These are phyloP conservation scores for Daktulosphaira vitifoliae DNA, from an alignment of 1,140 invertebrate species.

Conservation along the genomic window DNA sequence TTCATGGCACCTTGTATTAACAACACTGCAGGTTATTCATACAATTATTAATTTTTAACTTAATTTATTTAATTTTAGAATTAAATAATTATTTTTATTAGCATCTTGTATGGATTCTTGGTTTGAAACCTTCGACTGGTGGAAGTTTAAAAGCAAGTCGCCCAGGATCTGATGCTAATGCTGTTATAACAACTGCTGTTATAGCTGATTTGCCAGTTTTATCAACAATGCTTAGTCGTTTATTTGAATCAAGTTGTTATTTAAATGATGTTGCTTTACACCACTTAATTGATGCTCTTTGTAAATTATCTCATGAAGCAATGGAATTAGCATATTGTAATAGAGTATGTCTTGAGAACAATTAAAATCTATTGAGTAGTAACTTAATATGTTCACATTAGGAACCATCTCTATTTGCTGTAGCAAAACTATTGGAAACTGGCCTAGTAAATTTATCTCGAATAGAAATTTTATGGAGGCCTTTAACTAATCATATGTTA, in stretches of 20 bases:
- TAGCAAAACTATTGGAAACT: constrained; percentile 93
- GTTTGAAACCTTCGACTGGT: constrained; percentile 84
- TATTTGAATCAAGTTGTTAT: constrained; percentile 91
- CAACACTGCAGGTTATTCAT: constrained; percentile 62
- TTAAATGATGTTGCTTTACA: constrained; percentile 90
- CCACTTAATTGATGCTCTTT: constrained; percentile 92
- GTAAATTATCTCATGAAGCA: constrained; percentile 90
- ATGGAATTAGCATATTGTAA: constrained; percentile 96
- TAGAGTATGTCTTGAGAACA: constrained; percentile 50
- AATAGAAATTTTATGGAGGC: constrained; percentile 91
- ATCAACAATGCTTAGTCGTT: constrained; percentile 81
- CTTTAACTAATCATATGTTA: constrained; percentile 89
- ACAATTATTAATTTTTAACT: too few species aligned
- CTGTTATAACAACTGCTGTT: constrained; percentile 89
- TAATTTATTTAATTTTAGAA: too few species aligned
- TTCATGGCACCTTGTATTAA: constrained; percentile 91
- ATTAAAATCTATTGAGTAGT: constrained; percentile 35
- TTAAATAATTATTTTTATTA: constrained; percentile 44
- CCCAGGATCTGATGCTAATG: constrained; percentile 52
- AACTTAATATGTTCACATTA: constrained; percentile 43
- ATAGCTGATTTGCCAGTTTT: constrained; percentile 91
- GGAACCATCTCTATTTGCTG: constrained; percentile 94
- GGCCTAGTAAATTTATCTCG: constrained; percentile 87
- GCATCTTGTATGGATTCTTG: constrained; percentile 97
- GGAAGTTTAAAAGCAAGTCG: constrained; percentile 77